A percentile compares a stretch with the other conserved stretches of the same genome.
Conservation (phyloP, 2,888 invertebrate genomes). For the Meteorus cinctellus region DNA sequence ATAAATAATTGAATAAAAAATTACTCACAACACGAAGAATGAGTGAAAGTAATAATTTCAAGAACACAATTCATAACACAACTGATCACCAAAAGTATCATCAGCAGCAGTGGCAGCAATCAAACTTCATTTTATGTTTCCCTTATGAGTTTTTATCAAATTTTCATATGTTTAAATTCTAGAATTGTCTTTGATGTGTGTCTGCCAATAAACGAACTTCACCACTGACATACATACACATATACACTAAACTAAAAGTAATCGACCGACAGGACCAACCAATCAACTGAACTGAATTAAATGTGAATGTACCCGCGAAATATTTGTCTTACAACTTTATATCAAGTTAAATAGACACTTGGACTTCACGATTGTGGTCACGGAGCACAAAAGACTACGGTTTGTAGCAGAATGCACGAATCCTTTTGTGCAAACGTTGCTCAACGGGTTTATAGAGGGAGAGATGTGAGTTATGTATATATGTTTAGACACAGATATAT, state of each 20-base stretch:
- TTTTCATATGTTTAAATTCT: background rate
- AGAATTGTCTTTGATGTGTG: background rate
- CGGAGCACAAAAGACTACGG: conserved; percentile 10
- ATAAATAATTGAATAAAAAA: background rate
- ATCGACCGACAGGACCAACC: background rate
- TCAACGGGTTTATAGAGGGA: conserved; percentile 5
- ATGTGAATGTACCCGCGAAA: conserved; percentile 5
- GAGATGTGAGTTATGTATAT: background rate
- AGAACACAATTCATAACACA: conserved; percentile 15
- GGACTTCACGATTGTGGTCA: background rate
- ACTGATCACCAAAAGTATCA: conserved; percentile 4
- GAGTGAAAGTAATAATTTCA: background rate
- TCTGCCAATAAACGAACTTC: background rate
- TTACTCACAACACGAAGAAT: conserved; percentile 27
- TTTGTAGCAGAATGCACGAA: conserved; percentile 11
- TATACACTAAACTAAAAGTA: no score
- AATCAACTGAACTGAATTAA: background rate
- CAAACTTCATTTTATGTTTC: background rate
- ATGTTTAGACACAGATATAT: background rate
- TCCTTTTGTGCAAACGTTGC: conserved; percentile 18
- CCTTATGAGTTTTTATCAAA: background rate
- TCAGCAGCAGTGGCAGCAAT: background rate
- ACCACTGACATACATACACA: conserved; percentile 2
- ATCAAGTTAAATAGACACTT: background rate
- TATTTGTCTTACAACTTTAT: conserved; percentile 2